These are phyloP conservation scores for Merluccius polli DNA, from an alignment of 2,797 vertebrate species.

Conservation along the genomic window DNA sequence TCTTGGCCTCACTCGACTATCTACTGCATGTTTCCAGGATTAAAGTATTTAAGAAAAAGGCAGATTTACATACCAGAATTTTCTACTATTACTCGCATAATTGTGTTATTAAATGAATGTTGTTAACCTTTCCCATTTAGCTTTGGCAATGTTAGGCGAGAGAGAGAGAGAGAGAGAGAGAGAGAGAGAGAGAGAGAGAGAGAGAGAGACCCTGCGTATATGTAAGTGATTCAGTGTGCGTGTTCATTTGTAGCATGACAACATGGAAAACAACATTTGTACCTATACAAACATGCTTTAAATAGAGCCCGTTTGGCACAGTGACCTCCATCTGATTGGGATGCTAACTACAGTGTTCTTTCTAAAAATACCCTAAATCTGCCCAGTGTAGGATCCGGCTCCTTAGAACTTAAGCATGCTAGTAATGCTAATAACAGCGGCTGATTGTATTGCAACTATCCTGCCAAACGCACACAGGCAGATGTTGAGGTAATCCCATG, in stretches of 20 bases:
- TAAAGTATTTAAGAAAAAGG: no score
- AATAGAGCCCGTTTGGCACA: no score
- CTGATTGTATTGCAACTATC: slow-evolving; percentile 55
- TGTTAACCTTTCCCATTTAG: no score
- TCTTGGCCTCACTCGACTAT: not conserved
- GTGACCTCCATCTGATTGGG: not conserved
- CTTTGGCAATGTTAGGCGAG: no score
- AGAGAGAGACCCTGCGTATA: not conserved
- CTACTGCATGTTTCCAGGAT: no score
- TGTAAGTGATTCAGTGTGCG: slow-evolving; percentile 17
- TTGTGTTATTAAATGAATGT: no score
- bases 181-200: no score
- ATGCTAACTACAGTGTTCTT: slow-evolving; percentile 25
- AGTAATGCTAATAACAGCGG: slow-evolving; percentile 55
- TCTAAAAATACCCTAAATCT: not conserved
- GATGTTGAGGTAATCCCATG: slow-evolving; percentile 49
- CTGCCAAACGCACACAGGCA: slow-evolving; percentile 50
- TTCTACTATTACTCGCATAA: no score
- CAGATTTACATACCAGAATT: no score
- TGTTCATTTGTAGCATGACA: slow-evolving; percentile 7
- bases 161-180: no score
- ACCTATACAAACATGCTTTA: no score
- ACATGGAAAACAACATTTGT: not conserved
- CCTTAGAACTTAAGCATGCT: slow-evolving; percentile 48
- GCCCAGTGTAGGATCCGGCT: slow-evolving; percentile 35